Percentiles rank a stretch among this genome's conserved stretches.
Conservation (phyloP, 1,140 invertebrate species). For the Panagrolaimus sp. region DNA sequence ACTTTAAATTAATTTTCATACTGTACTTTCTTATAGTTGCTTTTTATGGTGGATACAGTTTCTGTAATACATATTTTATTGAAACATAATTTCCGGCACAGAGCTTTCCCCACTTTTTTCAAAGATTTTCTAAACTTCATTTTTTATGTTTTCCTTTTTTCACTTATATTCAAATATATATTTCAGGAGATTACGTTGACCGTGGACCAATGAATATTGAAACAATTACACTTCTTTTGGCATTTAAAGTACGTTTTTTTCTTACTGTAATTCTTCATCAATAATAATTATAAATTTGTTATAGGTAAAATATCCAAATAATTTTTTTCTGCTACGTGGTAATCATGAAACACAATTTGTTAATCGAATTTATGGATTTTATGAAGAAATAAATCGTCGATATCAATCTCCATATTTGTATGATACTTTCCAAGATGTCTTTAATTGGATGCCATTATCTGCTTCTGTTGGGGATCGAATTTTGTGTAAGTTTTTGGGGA, state of each 20-base stretch:
- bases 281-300: neutral
- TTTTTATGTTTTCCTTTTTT: no score
- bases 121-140: no score
- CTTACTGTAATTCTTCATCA: neutral
- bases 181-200: conserved; percentile 63
- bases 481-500: conserved; percentile 60
- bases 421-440: conserved; percentile 62
- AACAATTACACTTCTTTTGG: conserved; percentile 41
- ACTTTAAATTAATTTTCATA: no score
- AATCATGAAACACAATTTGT: conserved; percentile 69
- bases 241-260: conserved; percentile 5
- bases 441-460: conserved; percentile 62
- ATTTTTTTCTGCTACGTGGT: conserved; percentile 59
- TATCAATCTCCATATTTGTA: conserved; percentile 17
- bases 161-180: no score
- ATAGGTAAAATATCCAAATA: conserved; percentile 20
- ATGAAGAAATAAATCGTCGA: conserved; percentile 27
- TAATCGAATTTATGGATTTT: conserved; percentile 58
- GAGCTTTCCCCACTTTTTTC: no score
- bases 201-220: conserved; percentile 63
- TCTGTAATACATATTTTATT: no score
- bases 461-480: conserved; percentile 80
- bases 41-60: no score
- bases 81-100: no score
- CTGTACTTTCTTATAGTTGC: no score